Conservation (phyloP, 30 jellyfish, hydroid and myxozoan species). For the Aurelia aurita complex sp. Pacific region DNA sequence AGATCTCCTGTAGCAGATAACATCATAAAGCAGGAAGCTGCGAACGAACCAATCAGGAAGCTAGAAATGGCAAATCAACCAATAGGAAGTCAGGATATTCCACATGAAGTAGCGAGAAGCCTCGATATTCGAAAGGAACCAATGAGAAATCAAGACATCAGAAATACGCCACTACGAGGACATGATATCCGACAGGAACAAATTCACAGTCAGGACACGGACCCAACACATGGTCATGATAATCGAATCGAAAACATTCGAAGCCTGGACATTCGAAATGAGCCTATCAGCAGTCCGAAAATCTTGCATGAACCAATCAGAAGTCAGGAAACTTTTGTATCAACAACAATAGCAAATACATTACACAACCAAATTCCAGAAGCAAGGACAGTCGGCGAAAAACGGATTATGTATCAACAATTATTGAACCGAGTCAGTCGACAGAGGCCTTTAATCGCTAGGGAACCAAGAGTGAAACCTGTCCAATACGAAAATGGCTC, state of each 20-base stretch:
- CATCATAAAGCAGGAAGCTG: slow-evolving; percentile 13
- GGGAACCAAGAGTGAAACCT: slow-evolving; percentile 8
- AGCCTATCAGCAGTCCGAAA: slow-evolving; percentile 4
- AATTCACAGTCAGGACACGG: slow-evolving; percentile 10
- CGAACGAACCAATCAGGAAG: slow-evolving; percentile 4
- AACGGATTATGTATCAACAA: slow-evolving; percentile 49
- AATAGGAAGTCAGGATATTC: slow-evolving; percentile 4
- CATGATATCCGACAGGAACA: not conserved
- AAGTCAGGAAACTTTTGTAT: slow-evolving; percentile 3
- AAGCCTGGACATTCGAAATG: slow-evolving; percentile 5
- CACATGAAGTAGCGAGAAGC: not conserved
- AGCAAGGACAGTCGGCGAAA: slow-evolving; percentile 46
- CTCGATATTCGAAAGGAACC: slow-evolving; percentile 19
- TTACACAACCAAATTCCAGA: slow-evolving; percentile 9
- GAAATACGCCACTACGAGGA: not conserved
- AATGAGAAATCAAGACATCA: not conserved
- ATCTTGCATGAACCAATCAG: not conserved
- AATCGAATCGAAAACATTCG: not conserved
- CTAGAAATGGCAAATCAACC: not conserved
- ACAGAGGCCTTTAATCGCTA: not conserved
- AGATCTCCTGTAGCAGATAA: slow-evolving; percentile 11
- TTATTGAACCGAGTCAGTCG: slow-evolving; percentile 12
- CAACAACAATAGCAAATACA: not conserved
- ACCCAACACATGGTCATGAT: not conserved
- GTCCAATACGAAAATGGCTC: not conserved